Evolutionary conservation across 1,140 invertebrate species (phyloP).

Genomic region (Adelges cooleyi): DNA sequence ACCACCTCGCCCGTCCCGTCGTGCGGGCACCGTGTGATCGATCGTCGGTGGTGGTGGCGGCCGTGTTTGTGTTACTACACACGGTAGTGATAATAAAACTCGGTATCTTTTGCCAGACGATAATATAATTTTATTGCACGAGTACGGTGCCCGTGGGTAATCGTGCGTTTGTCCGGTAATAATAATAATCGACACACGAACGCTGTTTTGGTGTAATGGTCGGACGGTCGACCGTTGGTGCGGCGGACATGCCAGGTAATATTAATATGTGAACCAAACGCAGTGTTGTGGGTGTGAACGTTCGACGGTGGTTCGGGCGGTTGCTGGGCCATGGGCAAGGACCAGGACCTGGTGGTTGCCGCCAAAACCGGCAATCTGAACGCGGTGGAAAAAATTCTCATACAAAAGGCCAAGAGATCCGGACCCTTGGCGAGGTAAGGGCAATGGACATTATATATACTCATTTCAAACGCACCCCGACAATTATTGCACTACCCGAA

Average conservation of each 20-base stretch:
- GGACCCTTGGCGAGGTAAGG: conserved; percentile 82
- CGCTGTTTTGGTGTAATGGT: too few species aligned
- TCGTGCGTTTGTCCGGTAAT: background rate
- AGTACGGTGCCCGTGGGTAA: background rate
- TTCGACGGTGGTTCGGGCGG: background rate
- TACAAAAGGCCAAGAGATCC: conserved; percentile 77
- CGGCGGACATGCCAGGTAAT: background rate
- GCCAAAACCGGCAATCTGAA: conserved; percentile 79
- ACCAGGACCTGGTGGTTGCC: conserved; percentile 89
- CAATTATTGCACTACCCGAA: too few species aligned
- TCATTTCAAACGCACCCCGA: too few species aligned
- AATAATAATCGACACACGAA: background rate
- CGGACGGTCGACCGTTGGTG: background rate
- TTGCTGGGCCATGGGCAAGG: conserved; percentile 68
- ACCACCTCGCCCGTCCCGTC: background rate
- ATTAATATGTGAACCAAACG: background rate
- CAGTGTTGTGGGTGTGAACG: background rate
- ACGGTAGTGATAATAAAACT: too few species aligned
- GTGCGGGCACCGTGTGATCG: conserved; percentile 1
- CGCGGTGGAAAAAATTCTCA: conserved; percentile 82
- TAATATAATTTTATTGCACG: background rate
- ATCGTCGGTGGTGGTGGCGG: background rate
- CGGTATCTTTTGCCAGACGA: too few species aligned
- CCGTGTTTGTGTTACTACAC: conserved; percentile 1
- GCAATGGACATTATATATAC: too few species aligned